Base-by-base conservation (phyloP, 2,797 vertebrate species). In the Esox lucius region DNA sequence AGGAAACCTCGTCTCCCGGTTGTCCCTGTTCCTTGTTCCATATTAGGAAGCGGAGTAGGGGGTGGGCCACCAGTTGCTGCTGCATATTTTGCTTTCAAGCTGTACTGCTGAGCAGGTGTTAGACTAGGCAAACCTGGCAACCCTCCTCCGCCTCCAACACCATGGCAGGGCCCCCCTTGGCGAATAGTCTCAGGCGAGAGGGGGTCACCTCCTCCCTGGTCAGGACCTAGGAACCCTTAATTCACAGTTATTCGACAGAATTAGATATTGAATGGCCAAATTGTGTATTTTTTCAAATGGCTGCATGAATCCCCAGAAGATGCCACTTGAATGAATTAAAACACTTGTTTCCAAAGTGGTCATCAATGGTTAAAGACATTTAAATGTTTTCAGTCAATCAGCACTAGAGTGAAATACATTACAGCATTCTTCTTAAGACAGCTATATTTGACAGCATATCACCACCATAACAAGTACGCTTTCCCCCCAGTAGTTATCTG, bases 101-200 rank as follows among this genome's bases (percentile, higher is more conserved):
- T 94, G 87, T 98, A 98, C 11, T 96, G 96, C 87, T 99, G 97
- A 0, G 96, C 95, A 0, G 96, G 95, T 0, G 95, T 97, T 69
- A 98, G 93, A 89, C 78, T 93, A 2, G 95, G 91, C 72, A 97
- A 87, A 0, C 95, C 96, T 0, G 96, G 96, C 75, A 96, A 87
- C 8, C 88, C 89, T 11, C 74, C 86, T 2, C 78, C 91, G 6
- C 88, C 88, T 11, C 74, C 86, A 2, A 77, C 91, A 26, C 77
- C 92, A 6, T 91, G 86, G 86, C 92, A 91, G 0, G 92, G 90
- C 5, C 88, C 85, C 72, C 91, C 92, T 74, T 93, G 92, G 26
- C 93, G 94, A 1, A 85, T 91, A 68, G 83, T 91, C 9, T 94
- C 95, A 0, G 95, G 94, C 70, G 94, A 93, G 28, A 93, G 87